These are phyloP conservation scores for Agrochola circellaris DNA, from an alignment of 2,888 invertebrate genomes.

Conservation along the genomic window DNA sequence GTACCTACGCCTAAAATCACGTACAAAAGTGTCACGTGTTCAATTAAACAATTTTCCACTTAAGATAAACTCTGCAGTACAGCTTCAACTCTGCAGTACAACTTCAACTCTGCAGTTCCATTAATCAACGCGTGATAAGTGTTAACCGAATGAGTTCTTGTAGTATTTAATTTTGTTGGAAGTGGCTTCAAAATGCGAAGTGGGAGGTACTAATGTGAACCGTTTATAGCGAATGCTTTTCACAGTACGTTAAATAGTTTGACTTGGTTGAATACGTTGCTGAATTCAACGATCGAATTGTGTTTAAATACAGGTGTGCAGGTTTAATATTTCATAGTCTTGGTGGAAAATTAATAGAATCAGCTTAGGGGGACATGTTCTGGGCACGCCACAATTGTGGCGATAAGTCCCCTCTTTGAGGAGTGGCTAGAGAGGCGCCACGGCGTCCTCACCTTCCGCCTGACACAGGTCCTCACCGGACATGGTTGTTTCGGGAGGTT, in stretches of 20 bases:
- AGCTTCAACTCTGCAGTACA: constrained; percentile 21
- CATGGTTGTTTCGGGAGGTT: too few relatives aligned
- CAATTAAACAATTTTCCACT: constrained; percentile 17
- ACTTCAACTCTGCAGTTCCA: constrained; percentile 22
- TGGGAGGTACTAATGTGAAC: constrained; percentile 21
- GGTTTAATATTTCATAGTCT: constrained; percentile 36
- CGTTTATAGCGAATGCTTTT: constrained; percentile 36
- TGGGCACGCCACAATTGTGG: too few relatives aligned
- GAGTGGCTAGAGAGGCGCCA: too few relatives aligned
- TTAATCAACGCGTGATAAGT: constrained; percentile 45
- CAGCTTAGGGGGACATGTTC: constrained; percentile 8
- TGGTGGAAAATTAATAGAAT: constrained; percentile 43
- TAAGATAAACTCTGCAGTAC: constrained; percentile 34
- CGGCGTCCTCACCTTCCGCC: too few relatives aligned
- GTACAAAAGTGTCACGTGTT: not conserved
- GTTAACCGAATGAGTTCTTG: constrained; percentile 45
- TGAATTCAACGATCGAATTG: constrained; percentile 33
- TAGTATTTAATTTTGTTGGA: constrained; percentile 50
- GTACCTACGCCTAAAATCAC: not conserved
- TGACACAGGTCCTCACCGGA: too few relatives aligned
- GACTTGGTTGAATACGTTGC: constrained; percentile 4
- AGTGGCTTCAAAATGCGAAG: constrained; percentile 22
- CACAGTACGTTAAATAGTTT: constrained; percentile 26
- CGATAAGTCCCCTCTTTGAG: too few relatives aligned
- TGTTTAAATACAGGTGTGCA: constrained; percentile 7